Evolutionary conservation across 1,140 invertebrate species (phyloP).

Genomic region (Pseudomyrmex cubaensis): DNA sequence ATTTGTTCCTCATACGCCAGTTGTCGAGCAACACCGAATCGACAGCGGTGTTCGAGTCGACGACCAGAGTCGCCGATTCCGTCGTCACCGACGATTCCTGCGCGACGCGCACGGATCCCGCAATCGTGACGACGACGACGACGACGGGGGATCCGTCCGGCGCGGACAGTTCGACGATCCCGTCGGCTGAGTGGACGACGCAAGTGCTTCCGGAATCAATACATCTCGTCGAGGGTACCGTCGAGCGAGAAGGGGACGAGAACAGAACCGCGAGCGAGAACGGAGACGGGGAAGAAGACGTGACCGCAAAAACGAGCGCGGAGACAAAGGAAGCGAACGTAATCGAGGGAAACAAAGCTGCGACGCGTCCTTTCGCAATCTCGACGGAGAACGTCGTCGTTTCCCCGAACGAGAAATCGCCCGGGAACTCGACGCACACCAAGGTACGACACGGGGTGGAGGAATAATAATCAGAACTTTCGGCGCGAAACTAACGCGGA

Average conservation of each 20-base stretch:
- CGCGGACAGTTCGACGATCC: slow-evolving; percentile 65
- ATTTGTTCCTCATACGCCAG: slow-evolving; percentile 54
- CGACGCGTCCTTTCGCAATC: slow-evolving; percentile 34
- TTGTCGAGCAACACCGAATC: slow-evolving; percentile 63
- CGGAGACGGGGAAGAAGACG: not conserved
- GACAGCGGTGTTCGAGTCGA: slow-evolving; percentile 49
- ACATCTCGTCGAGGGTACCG: slow-evolving; percentile 31
- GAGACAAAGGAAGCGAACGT: slow-evolving; percentile 45
- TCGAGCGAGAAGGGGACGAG: slow-evolving; percentile 3
- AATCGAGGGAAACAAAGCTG: slow-evolving; percentile 53
- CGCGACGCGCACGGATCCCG: slow-evolving; percentile 56
- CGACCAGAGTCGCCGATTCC: slow-evolving; percentile 45
- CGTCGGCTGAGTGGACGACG: slow-evolving; percentile 63
- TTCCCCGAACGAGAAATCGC: slow-evolving; percentile 27
- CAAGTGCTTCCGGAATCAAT: slow-evolving; percentile 28
- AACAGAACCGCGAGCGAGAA: slow-evolving; percentile 34
- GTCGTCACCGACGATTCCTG: slow-evolving; percentile 61
- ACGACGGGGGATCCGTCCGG: slow-evolving; percentile 67
- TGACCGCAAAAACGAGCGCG: slow-evolving; percentile 13
- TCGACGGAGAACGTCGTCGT: slow-evolving; percentile 14
- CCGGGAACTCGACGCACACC: slow-evolving; percentile 13
- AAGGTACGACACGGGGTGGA: slow-evolving; percentile 17
- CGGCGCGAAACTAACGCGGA: not conserved
- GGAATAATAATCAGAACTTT: slow-evolving; percentile 30
- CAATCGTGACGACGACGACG: slow-evolving; percentile 58